Evolutionary conservation across 2,888 invertebrate genomes (phyloP).

Genomic region (Acanthosoma haemorrhoidale): DNA sequence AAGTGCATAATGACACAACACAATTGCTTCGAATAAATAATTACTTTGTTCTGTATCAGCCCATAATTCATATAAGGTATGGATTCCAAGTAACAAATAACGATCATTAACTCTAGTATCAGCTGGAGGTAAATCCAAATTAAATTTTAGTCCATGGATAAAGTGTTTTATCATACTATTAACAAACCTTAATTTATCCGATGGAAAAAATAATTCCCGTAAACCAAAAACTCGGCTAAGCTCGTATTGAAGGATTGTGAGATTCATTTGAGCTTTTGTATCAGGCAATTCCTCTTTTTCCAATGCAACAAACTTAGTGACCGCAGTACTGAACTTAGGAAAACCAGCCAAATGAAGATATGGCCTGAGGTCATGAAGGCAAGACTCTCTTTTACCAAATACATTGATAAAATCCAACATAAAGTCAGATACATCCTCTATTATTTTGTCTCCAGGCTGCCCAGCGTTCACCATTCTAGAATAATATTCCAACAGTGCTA

Average conservation of each 20-base stretch:
- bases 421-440: slow-evolving; percentile 55
- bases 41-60: slow-evolving; percentile 48
- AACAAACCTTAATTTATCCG: slow-evolving; percentile 7
- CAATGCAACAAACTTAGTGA: slow-evolving; percentile 25
- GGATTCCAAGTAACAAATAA: slow-evolving; percentile 72
- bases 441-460: slow-evolving; percentile 51
- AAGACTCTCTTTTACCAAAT: slow-evolving; percentile 83
- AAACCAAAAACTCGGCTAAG: slow-evolving; percentile 24
- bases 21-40: slow-evolving; percentile 56
- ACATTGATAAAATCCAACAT: slow-evolving; percentile 71
- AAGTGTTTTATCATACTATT: slow-evolving; percentile 13
- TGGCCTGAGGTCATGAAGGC: slow-evolving; percentile 72
- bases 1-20: slow-evolving; percentile 67
- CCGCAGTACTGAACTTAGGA: slow-evolving; percentile 13
- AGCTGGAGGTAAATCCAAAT: slow-evolving; percentile 21
- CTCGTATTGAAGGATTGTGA: slow-evolving; percentile 20
- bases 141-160: slow-evolving; percentile 21
- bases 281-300: slow-evolving; percentile 33
- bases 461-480: slow-evolving; percentile 55
- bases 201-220: not conserved
- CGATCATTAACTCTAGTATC: slow-evolving; percentile 53
- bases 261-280: slow-evolving; percentile 32
- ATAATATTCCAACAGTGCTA: slow-evolving; percentile 75
- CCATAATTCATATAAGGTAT: slow-evolving; percentile 58
- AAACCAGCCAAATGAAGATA: slow-evolving; percentile 59